phyloP scores from a whole-genome alignment of 2,797 vertebrate genomes.

The Sebastes elongatus region DNA sequence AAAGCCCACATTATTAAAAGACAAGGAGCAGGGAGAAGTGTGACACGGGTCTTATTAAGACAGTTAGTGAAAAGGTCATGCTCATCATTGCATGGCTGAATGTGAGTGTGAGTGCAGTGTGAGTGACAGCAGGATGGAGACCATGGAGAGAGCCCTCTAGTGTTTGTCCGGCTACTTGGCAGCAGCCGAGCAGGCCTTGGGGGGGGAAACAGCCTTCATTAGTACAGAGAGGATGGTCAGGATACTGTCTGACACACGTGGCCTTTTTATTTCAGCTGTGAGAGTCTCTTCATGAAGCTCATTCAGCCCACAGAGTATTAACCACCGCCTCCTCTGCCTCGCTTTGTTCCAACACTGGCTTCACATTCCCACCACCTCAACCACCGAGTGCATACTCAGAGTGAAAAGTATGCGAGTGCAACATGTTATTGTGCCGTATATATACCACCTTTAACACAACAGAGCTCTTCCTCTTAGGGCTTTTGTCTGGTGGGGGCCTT shows the following conservation, averaged over 20 bases:
- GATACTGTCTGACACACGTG: slow-evolving; percentile 11
- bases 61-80: slow-evolving; percentile 56
- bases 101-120: slow-evolving; percentile 9
- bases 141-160: slow-evolving; percentile 91
- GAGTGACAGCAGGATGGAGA: slow-evolving; percentile 55
- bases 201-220: slow-evolving; percentile 28
- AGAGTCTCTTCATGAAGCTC: slow-evolving; percentile 26
- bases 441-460: neutral
- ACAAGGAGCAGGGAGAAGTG: neutral
- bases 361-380: neutral
- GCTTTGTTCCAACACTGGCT: neutral
- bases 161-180: slow-evolving; percentile 81
- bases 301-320: neutral
- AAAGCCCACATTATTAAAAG: neutral
- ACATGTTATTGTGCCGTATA: slow-evolving; percentile 7
- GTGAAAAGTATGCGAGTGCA: neutral
- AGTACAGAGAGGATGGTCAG: slow-evolving; percentile 27
- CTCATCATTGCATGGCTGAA: slow-evolving; percentile 34
- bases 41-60: slow-evolving; percentile 44
- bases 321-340: neutral
- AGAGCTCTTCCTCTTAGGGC: slow-evolving; percentile 3
- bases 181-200: slow-evolving; percentile 44
- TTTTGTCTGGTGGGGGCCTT: slow-evolving; percentile 40
- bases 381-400: neutral
- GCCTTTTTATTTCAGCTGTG: neutral